phyloP scores from a whole-genome alignment of 2,113 vertebrate species.

The Jacana jacana region DNA sequence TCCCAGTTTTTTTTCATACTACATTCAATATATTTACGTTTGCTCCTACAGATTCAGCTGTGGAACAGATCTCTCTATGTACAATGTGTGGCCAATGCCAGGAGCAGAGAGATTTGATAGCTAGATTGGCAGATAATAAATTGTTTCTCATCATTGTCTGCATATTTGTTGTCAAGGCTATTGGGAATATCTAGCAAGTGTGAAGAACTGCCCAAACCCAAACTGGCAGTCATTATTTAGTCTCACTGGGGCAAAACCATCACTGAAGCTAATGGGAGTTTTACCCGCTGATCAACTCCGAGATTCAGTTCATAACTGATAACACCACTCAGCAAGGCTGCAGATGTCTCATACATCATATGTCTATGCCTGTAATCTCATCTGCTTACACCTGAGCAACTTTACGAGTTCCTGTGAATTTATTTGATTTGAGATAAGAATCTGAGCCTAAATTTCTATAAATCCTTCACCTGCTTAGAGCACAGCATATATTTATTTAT shows the following conservation, averaged over 20 bases:
- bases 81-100: neutral
- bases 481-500: neutral
- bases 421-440: neutral
- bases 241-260: neutral
- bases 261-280: neutral
- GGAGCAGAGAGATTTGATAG: neutral
- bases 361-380: neutral
- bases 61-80: neutral
- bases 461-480: neutral
- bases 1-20: neutral
- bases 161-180: neutral
- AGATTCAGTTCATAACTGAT: neutral
- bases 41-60: neutral
- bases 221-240: neutral
- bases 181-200: neutral
- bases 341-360: rapidly evolving
- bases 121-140: neutral
- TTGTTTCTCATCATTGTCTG: neutral
- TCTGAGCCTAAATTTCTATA: neutral
- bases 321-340: neutral
- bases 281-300: neutral
- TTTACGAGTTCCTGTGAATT: neutral
- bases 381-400: neutral
- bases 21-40: neutral
- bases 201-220: neutral